Evolutionary conservation across 2,113 vertebrate genomes (phyloP).

Genomic region (Eulemur rufifrons): DNA sequence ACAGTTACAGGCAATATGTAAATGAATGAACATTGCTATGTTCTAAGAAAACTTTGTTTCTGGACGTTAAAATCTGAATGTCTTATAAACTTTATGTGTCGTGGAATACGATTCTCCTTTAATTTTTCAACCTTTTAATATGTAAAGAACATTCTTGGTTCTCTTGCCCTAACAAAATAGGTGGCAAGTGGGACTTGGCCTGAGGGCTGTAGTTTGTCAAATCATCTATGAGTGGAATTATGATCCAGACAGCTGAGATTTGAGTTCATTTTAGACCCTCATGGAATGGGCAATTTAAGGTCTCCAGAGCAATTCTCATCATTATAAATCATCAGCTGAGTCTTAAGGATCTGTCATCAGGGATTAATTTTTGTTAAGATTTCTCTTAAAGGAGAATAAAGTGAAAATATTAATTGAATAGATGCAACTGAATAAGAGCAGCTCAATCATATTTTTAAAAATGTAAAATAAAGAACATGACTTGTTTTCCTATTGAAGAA

Average conservation of each 20-base stretch:
- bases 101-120: neutral
- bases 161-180: neutral
- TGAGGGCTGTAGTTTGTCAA: neutral
- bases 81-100: neutral
- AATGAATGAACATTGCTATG: neutral
- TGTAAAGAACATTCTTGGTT: neutral
- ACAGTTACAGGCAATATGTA: neutral
- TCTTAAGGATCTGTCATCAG: neutral
- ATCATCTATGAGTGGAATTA: slow-evolving; percentile 51
- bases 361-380: slow-evolving; percentile 48
- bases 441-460: neutral
- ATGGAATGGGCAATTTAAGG: slow-evolving; percentile 20
- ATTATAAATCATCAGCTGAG: slow-evolving; percentile 35
- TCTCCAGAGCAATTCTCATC: slow-evolving; percentile 56
- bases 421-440: neutral
- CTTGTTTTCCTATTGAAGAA: neutral
- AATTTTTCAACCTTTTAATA: neutral
- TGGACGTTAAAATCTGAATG: neutral
- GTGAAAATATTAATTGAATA: slow-evolving; percentile 47
- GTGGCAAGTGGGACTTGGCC: neutral
- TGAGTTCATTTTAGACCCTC: slow-evolving; percentile 11
- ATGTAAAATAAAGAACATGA: neutral
- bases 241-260: neutral
- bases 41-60: neutral
- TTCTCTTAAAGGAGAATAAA: slow-evolving; percentile 56